phyloP scores from a whole-genome alignment of 2,797 vertebrate species.

The Pogonophryne albipinna region DNA sequence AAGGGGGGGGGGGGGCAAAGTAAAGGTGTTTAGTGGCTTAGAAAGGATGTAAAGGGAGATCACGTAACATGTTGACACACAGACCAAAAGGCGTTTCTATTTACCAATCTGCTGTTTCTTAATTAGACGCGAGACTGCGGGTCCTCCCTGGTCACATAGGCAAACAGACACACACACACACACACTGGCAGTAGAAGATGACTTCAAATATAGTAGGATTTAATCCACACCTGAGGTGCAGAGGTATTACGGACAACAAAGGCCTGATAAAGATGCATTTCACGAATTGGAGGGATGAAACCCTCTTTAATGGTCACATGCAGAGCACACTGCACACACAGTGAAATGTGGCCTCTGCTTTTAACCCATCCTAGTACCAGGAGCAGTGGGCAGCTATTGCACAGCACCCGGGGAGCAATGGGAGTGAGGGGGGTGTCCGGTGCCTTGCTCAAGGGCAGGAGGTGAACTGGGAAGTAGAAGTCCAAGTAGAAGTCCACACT shows the following conservation, averaged over 20 bases:
- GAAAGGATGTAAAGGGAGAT: conserved; percentile 18
- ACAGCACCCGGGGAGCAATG: no score
- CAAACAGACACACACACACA: conserved; percentile 10
- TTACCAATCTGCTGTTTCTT: conserved; percentile 46
- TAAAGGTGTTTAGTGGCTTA: conserved; percentile 23
- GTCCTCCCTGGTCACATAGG: conserved; percentile 17
- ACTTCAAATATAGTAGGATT: conserved; percentile 68
- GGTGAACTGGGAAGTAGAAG: no score
- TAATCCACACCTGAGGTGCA: conserved; percentile 64
- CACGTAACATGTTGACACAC: conserved; percentile 48
- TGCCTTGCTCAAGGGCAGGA: no score
- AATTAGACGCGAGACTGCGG: conserved; percentile 58
- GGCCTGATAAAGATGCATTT: conserved; percentile 75
- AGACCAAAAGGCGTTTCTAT: conserved; percentile 37
- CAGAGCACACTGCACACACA: no score
- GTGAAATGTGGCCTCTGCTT: no score
- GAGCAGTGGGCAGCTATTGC: no score
- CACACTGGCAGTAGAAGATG: conserved; percentile 50
- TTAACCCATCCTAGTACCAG: no score
- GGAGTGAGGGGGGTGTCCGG: no score
- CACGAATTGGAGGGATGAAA: conserved; percentile 12
- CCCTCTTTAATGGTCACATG: no score
- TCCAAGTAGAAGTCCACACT: no score
- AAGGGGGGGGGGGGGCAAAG: background rate
- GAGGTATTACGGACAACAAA: conserved; percentile 74